Evolutionary conservation across 2,113 vertebrate species (phyloP).

Genomic region (Spheniscus mendiculus): DNA sequence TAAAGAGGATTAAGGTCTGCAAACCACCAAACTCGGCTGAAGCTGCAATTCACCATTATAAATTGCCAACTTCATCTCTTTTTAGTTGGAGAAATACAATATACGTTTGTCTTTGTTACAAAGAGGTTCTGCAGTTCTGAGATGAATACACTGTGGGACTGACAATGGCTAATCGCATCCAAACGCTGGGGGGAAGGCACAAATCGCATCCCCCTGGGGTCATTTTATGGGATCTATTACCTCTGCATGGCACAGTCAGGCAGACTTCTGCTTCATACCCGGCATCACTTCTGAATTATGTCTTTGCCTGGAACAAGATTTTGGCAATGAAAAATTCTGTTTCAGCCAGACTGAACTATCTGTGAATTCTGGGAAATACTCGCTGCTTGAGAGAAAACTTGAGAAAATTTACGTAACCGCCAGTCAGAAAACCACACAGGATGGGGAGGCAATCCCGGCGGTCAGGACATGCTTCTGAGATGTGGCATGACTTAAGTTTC

Average conservation of each 20-base stretch:
- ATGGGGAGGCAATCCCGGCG: background rate
- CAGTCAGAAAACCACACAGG: background rate
- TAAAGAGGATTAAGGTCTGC: conserved; percentile 26
- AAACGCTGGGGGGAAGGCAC: conserved; percentile 1
- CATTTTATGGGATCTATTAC: conserved; percentile 6
- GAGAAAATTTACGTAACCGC: background rate
- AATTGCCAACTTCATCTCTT: conserved; percentile 28
- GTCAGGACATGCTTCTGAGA: background rate
- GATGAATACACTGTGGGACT: background rate
- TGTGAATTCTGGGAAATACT: background rate
- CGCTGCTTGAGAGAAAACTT: background rate
- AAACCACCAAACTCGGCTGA: background rate
- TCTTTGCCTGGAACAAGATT: background rate
- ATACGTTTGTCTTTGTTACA: conserved; percentile 34
- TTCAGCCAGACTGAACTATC: background rate
- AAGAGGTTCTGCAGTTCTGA: conserved; percentile 33
- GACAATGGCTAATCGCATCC: background rate
- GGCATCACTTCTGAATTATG: background rate
- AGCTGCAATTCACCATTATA: conserved; percentile 20
- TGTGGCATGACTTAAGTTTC: background rate
- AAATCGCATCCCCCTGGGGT: background rate
- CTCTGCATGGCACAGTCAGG: conserved; percentile 42
- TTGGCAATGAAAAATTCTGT: background rate
- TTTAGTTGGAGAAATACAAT: conserved; percentile 31
- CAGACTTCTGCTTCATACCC: conserved; percentile 30